These are phyloP conservation scores for Julus scanicus DNA, from an alignment of 2,888 invertebrate species.

Conservation along the genomic window DNA sequence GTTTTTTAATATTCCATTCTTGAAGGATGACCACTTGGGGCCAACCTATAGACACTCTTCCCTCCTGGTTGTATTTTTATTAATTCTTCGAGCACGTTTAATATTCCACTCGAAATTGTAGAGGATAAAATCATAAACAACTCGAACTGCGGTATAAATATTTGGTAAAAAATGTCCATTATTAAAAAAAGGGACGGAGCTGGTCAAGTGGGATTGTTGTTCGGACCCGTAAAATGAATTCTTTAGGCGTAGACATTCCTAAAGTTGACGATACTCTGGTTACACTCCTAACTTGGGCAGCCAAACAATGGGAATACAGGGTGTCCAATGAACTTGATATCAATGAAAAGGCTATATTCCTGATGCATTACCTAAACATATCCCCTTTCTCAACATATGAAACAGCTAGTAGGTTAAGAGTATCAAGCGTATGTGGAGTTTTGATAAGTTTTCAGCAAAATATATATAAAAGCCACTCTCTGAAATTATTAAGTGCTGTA, in stretches of 20 bases:
- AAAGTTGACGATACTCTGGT: not conserved
- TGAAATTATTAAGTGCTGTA: not conserved
- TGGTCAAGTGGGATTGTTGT: slow-evolving; percentile 40
- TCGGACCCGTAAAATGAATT: slow-evolving; percentile 10
- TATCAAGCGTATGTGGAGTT: not conserved
- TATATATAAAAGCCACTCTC: not conserved
- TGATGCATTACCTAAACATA: too few relatives aligned
- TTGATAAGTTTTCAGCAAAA: not conserved
- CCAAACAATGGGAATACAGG: not conserved
- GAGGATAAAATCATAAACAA: slow-evolving; percentile 44
- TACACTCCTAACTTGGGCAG: not conserved
- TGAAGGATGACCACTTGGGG: not conserved
- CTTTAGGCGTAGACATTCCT: not conserved
- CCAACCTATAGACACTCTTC: not conserved
- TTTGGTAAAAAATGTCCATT: slow-evolving; percentile 38
- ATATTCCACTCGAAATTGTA: slow-evolving; percentile 37
- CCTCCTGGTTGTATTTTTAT: not conserved
- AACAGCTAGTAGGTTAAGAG: too few relatives aligned
- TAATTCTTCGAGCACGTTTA: slow-evolving; percentile 19
- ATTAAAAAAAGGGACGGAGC: slow-evolving; percentile 6
- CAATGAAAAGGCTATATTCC: too few relatives aligned
- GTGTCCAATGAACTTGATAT: not conserved
- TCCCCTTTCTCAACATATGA: too few relatives aligned
- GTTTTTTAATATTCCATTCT: not conserved
- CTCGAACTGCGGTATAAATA: slow-evolving; percentile 25